Evolutionary conservation across 2,888 invertebrate genomes (phyloP).

Genomic region (Cheiracanthium punctorium): DNA sequence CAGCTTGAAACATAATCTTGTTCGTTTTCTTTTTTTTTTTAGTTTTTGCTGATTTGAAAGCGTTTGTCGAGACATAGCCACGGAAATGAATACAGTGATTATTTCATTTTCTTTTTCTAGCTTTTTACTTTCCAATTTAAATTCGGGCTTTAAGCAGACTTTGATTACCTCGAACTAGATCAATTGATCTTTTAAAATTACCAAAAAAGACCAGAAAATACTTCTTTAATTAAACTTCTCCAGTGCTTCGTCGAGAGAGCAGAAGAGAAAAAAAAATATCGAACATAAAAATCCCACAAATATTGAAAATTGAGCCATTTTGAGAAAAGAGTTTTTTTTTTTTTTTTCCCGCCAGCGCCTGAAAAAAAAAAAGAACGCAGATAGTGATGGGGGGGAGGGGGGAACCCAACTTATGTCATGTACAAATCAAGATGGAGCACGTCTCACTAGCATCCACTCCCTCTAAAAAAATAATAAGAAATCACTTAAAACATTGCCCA

Average conservation of each 20-base stretch:
- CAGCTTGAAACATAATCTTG: neutral
- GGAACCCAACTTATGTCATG: slow-evolving; percentile 14
- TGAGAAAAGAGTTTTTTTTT: neutral
- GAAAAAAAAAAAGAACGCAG: neutral
- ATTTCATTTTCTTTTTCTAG: slow-evolving; percentile 8
- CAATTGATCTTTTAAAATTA: slow-evolving; percentile 26
- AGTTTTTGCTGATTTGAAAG: slow-evolving; percentile 16
- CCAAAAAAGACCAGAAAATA: slow-evolving; percentile 12
- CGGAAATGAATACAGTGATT: neutral
- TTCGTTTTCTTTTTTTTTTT: slow-evolving; percentile 21
- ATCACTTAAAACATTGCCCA: slow-evolving; percentile 38
- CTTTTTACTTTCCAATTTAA: slow-evolving; percentile 44
- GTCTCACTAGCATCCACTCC: slow-evolving; percentile 11
- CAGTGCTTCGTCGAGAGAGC: slow-evolving; percentile 4
- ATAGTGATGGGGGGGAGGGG: neutral
- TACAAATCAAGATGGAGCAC: slow-evolving; percentile 53
- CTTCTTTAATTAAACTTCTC: slow-evolving; percentile 49
- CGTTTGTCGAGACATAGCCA: neutral
- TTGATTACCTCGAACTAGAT: slow-evolving; percentile 18
- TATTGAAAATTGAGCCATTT: slow-evolving; percentile 13
- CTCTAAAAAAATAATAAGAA: slow-evolving; percentile 21
- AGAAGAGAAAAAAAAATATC: neutral
- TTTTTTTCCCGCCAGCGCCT: neutral
- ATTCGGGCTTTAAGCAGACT: slow-evolving; percentile 31
- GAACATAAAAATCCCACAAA: neutral